phyloP scores from a whole-genome alignment of 2,113 vertebrate species.

The Notiomystis cincta region DNA sequence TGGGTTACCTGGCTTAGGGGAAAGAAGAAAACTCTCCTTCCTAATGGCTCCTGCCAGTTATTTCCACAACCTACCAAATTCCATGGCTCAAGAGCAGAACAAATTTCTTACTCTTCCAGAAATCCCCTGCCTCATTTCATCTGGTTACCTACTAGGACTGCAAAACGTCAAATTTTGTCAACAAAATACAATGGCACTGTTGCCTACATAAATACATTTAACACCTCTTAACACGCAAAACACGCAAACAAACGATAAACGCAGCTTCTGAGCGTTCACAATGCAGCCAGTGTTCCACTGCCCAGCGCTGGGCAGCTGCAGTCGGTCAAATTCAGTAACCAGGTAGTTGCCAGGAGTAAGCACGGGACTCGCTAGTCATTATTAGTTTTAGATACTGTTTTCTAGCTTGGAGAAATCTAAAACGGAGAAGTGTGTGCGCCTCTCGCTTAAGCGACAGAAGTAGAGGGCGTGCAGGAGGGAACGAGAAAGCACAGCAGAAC shows the following conservation, averaged over 20 bases:
- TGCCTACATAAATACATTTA: neutral
- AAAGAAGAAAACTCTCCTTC: neutral
- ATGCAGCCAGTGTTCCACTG: neutral
- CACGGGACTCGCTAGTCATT: neutral
- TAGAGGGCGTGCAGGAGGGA: neutral
- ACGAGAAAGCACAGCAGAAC: neutral
- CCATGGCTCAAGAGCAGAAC: neutral
- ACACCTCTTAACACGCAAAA: neutral
- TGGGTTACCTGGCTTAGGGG: neutral
- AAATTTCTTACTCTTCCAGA: neutral
- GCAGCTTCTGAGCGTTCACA: neutral
- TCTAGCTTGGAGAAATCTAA: neutral
- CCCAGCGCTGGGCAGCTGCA: neutral
- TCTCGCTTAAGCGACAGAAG: neutral
- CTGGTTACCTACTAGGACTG: neutral
- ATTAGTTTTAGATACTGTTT: neutral
- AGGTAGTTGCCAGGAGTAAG: neutral
- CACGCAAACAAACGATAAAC: neutral
- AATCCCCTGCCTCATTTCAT: neutral
- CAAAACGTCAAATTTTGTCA: neutral
- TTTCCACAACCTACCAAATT: neutral
- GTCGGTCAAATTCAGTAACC: neutral
- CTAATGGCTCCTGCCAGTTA: neutral
- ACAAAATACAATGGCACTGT: neutral
- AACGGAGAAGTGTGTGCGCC: neutral